Evolutionary conservation across 2,888 invertebrate species (phyloP), one percentile per base, ranked within the genome.

Genomic region (Nudaria mundana): DNA sequence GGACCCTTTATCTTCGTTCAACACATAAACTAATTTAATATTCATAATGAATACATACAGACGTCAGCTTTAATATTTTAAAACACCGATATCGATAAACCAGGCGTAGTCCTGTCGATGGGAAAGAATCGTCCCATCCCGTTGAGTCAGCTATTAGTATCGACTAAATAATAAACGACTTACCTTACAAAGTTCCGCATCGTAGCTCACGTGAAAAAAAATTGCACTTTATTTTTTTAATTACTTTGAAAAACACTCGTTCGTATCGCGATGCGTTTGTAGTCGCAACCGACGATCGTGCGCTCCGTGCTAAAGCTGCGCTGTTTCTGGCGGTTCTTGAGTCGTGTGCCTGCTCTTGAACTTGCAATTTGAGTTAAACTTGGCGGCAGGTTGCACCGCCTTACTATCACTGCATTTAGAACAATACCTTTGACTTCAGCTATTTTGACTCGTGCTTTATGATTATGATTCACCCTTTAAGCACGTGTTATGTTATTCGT

Each of bases 131-230:
- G n/a, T n/a, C n/a, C n/a, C n/a, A n/a, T n/a, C n/a, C n/a, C n/a
- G n/a, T n/a, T n/a, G n/a, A n/a, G n/a, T n/a, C n/a, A n/a, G n/a
- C n/a, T n/a, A n/a, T n/a, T n/a, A n/a, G n/a, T n/a, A 56, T 57
- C 43, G 51, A 47, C 42, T 58, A 54, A n/a, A 54, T 48, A 54
- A 52, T 49, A 56, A 30, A 37, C 58, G 57, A 75, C 86, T 81
- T 55, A 87, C 86, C 85, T 61, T 67, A 82, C 47, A 43, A 80
- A 52, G 69, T 81, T 83, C 79, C 81, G 76, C 86, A 87, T 87
- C 58, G 69, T 66, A 67, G 67, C 51, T 58, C 36, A 44, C 43
- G 52, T 50, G 44, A 45, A 52, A 54, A 55, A 62, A 64, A 65
- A 63, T 47, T 53, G 43, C 63, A 67, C 63, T 68, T 61, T 41